A percentile compares a stretch with the other conserved stretches of the same genome.
Conservation (phyloP, 64 coral and sea anemone species). For the Porites australiensis region DNA sequence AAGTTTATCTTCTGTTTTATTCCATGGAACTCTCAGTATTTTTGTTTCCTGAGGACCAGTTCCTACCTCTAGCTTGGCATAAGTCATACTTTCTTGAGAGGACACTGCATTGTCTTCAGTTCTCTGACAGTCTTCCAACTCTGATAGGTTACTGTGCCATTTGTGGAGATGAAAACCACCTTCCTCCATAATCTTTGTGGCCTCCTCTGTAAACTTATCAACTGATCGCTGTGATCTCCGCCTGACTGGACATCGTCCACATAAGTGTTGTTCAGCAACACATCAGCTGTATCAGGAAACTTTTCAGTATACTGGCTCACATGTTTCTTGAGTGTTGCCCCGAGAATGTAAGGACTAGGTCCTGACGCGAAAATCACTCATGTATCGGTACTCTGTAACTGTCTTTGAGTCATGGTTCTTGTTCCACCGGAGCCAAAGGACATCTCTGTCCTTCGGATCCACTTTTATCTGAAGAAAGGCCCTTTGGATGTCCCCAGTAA, state of each 20-base stretch:
- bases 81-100: too few relatives aligned
- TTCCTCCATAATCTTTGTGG: neutral
- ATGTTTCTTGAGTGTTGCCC: neutral
- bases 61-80: too few relatives aligned
- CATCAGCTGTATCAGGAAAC: neutral
- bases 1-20: constrained; percentile 25
- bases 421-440: neutral
- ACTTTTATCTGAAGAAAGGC: too few relatives aligned
- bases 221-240: neutral
- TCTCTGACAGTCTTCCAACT: neutral
- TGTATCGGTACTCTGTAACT: too few relatives aligned
- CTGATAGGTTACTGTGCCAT: neutral
- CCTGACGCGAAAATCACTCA: too few relatives aligned
- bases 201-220: neutral
- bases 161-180: neutral
- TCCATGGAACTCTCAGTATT: constrained; percentile 56
- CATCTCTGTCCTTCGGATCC: too few relatives aligned
- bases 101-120: too few relatives aligned
- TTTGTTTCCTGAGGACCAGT: neutral
- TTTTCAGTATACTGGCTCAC: neutral
- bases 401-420: neutral
- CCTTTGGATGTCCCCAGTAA: too few relatives aligned
- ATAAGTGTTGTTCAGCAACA: too few relatives aligned
- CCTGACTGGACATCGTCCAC: too few relatives aligned
- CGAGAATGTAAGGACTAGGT: neutral